A percentile compares a stretch with the other conserved stretches of the same genome.
These are phyloP conservation scores for Camponotus fellah DNA, from an alignment of 2,888 invertebrate species.

Conservation along the genomic window DNA sequence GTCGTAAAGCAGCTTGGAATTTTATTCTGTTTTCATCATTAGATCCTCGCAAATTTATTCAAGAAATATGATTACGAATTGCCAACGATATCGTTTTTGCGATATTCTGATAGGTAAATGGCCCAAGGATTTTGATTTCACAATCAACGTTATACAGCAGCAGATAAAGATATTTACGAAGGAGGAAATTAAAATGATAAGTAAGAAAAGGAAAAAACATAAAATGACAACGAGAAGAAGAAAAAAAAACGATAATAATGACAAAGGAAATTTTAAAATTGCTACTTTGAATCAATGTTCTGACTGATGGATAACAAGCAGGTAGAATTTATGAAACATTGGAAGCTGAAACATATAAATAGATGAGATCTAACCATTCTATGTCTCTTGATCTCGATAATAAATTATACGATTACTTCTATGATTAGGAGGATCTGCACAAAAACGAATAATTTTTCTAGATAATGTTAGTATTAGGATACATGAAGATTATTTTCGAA, in stretches of 20 bases:
- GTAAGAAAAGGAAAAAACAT: conserved; percentile 96
- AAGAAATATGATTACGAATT: conserved; percentile 94
- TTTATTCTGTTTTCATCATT: conserved; percentile 92
- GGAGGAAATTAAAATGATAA: conserved; percentile 94
- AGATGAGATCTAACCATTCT: conserved; percentile 98
- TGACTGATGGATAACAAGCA: conserved; percentile 98
- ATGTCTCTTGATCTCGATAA: conserved; percentile 96
- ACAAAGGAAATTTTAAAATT: conserved; percentile 97
- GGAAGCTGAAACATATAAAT: conserved; percentile 95
- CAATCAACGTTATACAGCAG: conserved; percentile 97
- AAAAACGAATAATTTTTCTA: conserved; percentile 95
- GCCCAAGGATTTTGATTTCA: conserved; percentile 98
- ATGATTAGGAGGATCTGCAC: conserved; percentile 96
- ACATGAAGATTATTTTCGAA: conserved; percentile 98
- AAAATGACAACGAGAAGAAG: conserved; percentile 97
- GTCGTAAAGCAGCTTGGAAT: conserved; percentile 91
- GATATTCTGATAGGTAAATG: conserved; percentile 92
- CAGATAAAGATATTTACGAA: conserved; percentile 98
- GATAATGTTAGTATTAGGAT: conserved; percentile 95
- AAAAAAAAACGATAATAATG: conserved; percentile 87
- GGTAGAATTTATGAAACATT: conserved; percentile 97
- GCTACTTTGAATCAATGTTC: conserved; percentile 97
- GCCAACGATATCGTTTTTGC: conserved; percentile 98
- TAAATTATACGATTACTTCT: conserved; percentile 97
- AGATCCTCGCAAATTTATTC: conserved; percentile 91